Evolutionary conservation across 2,797 vertebrate species (phyloP).

Genomic region (Sebastiscus tertius): DNA sequence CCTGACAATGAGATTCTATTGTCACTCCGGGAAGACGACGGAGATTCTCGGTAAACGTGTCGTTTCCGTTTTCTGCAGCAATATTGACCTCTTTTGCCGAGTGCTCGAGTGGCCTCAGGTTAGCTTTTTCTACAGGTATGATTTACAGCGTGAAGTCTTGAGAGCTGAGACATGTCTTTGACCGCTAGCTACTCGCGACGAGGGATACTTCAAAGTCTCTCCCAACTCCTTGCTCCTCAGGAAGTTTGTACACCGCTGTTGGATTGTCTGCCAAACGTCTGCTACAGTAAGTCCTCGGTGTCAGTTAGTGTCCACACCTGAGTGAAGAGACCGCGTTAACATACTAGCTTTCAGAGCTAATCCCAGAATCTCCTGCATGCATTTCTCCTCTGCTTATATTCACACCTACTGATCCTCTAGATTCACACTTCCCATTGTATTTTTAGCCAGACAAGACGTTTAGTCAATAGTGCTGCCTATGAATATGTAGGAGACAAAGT

Average conservation of each 20-base stretch:
- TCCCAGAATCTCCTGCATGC: slow-evolving; percentile 72
- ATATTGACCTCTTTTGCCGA: slow-evolving; percentile 58
- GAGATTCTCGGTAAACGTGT: slow-evolving; percentile 46
- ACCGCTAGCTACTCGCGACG: slow-evolving; percentile 6
- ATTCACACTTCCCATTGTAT: slow-evolving; percentile 59
- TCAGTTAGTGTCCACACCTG: slow-evolving; percentile 36
- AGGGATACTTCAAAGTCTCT: slow-evolving; percentile 35
- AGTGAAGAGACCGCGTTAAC: slow-evolving; percentile 36
- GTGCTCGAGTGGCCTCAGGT: slow-evolving; percentile 48
- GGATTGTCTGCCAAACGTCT: slow-evolving; percentile 22
- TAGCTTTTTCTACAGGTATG: slow-evolving; percentile 34
- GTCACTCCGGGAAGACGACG: slow-evolving; percentile 68
- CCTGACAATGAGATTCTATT: slow-evolving; percentile 80
- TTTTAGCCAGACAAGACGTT: slow-evolving; percentile 70
- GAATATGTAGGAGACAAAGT: slow-evolving; percentile 78
- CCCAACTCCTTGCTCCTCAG: neutral
- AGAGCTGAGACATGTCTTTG: slow-evolving; percentile 26
- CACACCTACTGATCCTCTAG: slow-evolving; percentile 57
- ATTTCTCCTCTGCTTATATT: slow-evolving; percentile 70
- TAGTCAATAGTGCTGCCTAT: slow-evolving; percentile 76
- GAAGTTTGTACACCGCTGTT: slow-evolving; percentile 25
- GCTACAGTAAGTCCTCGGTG: slow-evolving; percentile 48
- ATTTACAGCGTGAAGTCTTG: slow-evolving; percentile 44
- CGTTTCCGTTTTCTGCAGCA: slow-evolving; percentile 12
- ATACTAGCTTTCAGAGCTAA: slow-evolving; percentile 59